These are phyloP conservation scores for Polypterus bichir DNA, from an alignment of 2,113 vertebrate species.

Conservation along the genomic window DNA sequence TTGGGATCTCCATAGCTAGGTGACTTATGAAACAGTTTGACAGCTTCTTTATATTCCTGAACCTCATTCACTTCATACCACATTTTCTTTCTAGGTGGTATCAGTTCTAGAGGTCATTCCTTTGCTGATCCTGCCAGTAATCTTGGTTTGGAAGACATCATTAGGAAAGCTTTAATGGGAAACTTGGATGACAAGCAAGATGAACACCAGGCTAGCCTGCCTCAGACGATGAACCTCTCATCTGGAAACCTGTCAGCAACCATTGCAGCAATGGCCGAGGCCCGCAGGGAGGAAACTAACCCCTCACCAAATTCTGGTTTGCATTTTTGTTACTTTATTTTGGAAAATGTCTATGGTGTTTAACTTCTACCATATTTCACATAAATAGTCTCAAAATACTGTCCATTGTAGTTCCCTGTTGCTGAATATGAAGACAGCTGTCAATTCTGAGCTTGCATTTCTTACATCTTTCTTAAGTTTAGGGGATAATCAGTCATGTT, in stretches of 20 bases:
- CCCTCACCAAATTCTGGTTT: conserved; percentile 79
- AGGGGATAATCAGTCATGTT: no score
- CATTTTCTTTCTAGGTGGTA: conserved; percentile 54
- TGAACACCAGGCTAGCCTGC: conserved; percentile 65
- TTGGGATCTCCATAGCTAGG: no score
- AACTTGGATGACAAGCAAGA: conserved; percentile 88
- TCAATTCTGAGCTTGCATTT: no score
- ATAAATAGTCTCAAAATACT: no score
- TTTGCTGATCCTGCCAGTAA: conserved; percentile 92
- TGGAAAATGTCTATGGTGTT: no score
- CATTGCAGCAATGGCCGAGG: conserved; percentile 43
- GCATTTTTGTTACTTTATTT: background rate
- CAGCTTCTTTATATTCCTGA: conserved; percentile 5
- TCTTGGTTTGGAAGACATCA: conserved; percentile 91
- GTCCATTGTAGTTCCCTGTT: no score
- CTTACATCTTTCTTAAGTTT: no score
- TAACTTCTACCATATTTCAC: no score
- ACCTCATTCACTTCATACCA: conserved; percentile 9
- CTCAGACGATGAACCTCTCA: conserved; percentile 41
- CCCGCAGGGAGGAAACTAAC: conserved; percentile 71
- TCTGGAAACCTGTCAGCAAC: conserved; percentile 36
- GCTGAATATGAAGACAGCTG: no score
- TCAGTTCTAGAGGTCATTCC: conserved; percentile 84
- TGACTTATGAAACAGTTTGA: no score
- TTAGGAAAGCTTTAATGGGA: conserved; percentile 94